phyloP scores from a whole-genome alignment of 2,797 vertebrate genomes.

The Sebastolobus alascanus region DNA sequence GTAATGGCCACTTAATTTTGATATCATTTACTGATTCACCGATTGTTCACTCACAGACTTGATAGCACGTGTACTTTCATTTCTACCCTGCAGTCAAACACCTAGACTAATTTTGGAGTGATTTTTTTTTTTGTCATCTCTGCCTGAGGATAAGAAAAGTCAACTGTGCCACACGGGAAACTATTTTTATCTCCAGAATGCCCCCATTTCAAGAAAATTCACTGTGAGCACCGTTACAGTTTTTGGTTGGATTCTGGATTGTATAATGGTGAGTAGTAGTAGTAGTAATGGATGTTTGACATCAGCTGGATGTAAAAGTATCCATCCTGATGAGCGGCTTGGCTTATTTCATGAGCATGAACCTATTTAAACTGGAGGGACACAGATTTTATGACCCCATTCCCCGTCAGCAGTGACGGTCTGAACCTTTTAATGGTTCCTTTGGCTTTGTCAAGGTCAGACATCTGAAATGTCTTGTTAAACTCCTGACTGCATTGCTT shows the following conservation, averaged over 20 bases:
- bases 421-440: constrained; percentile 37
- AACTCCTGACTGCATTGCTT: constrained; percentile 55
- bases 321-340: constrained; percentile 23
- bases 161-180: constrained; percentile 57
- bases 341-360: constrained; percentile 21
- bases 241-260: constrained; percentile 16
- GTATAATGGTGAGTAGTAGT: constrained; percentile 15
- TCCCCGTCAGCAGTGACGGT: constrained; percentile 13
- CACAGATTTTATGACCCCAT: constrained; percentile 18
- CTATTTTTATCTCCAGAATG: constrained; percentile 66
- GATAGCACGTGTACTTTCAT: constrained; percentile 28
- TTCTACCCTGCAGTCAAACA: constrained; percentile 38
- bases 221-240: constrained; percentile 16
- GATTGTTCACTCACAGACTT: constrained; percentile 48
- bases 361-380: constrained; percentile 24
- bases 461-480: constrained; percentile 34
- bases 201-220: constrained; percentile 55
- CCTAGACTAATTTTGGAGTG: constrained; percentile 46
- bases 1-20: constrained; percentile 14
- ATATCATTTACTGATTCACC: constrained; percentile 26
- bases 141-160: constrained; percentile 63
- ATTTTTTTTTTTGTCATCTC: constrained; percentile 49
- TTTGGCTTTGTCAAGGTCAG: constrained; percentile 51
- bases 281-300: constrained; percentile 24
- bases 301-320: not conserved